phyloP scores from a whole-genome alignment of 2,797 vertebrate species.

The Labroides dimidiatus region DNA sequence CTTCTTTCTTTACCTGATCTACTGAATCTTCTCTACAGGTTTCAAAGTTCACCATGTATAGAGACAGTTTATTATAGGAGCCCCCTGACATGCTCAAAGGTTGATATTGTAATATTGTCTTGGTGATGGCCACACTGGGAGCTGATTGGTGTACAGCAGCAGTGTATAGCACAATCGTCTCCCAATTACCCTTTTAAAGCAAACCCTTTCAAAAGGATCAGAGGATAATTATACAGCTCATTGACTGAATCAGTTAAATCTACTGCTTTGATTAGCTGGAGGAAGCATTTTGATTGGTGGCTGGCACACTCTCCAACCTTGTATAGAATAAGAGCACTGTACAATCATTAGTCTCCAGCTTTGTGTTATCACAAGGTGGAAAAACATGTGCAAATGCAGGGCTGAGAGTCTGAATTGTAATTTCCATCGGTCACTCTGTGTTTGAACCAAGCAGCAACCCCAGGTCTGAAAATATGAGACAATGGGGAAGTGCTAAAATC shows the following conservation, averaged over 20 bases:
- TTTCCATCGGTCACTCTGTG: not conserved
- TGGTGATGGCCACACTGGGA: constrained; percentile 22
- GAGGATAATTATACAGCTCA: constrained; percentile 42
- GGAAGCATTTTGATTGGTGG: constrained; percentile 35
- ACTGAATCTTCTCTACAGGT: not conserved
- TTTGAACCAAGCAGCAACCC: too few species aligned
- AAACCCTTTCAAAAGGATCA: constrained; percentile 30
- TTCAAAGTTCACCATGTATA: not conserved
- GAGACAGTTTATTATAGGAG: not conserved
- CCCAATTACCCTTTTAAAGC: constrained; percentile 35
- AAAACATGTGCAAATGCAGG: not conserved
- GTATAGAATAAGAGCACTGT: not conserved
- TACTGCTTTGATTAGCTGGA: constrained; percentile 38
- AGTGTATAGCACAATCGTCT: constrained; percentile 5
- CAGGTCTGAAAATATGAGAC: too few species aligned
- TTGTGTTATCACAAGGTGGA: constrained; percentile 3
- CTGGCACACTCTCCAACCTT: not conserved
- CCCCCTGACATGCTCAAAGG: constrained; percentile 26
- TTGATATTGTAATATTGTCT: constrained; percentile 12
- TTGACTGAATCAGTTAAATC: constrained; percentile 39
- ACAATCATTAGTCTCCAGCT: not conserved
- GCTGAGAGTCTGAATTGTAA: constrained; percentile 4
- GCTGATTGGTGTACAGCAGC: constrained; percentile 24
- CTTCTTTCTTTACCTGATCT: not conserved
- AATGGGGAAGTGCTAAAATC: too few species aligned